A percentile compares a stretch with the other conserved stretches of the same genome.
phyloP scores from a whole-genome alignment of 2,888 invertebrate genomes.

The Mimas tiliae region DNA sequence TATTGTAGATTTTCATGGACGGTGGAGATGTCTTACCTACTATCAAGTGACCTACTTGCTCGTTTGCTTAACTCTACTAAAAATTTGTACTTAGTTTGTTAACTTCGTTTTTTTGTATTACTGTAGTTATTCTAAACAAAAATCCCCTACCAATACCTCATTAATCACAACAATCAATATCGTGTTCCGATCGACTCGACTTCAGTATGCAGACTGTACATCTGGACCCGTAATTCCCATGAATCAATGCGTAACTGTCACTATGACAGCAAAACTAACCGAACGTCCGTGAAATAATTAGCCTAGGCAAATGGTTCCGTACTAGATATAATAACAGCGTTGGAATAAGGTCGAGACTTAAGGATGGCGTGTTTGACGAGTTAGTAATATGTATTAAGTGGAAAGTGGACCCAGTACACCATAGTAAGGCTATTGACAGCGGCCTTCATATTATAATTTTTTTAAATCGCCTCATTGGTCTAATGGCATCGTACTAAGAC shows the following conservation, averaged over 20 bases:
- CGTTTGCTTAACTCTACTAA: too few species aligned
- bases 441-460: too few species aligned
- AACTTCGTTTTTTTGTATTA: too few species aligned
- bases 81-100: too few species aligned
- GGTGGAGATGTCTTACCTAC: too few species aligned
- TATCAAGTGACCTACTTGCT: too few species aligned
- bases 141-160: not conserved
- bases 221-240: constrained; percentile 14
- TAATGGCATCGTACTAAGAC: too few species aligned
- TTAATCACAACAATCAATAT: not conserved
- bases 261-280: constrained; percentile 21
- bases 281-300: constrained; percentile 35
- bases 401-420: constrained; percentile 60
- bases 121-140: too few species aligned
- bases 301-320: constrained; percentile 41
- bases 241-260: constrained; percentile 22
- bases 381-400: constrained; percentile 52
- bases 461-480: too few species aligned
- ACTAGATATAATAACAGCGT: constrained; percentile 40
- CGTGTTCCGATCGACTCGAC: not conserved
- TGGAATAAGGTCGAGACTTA: constrained; percentile 46
- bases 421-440: constrained; percentile 42
- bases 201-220: constrained; percentile 1
- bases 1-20: too few species aligned
- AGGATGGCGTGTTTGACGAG: constrained; percentile 59